Evolutionary conservation across 92 coral and sea anemone genomes (phyloP), one percentile per base, ranked within the genome.

Genomic region (Palythoa caribaeorum): DNA sequence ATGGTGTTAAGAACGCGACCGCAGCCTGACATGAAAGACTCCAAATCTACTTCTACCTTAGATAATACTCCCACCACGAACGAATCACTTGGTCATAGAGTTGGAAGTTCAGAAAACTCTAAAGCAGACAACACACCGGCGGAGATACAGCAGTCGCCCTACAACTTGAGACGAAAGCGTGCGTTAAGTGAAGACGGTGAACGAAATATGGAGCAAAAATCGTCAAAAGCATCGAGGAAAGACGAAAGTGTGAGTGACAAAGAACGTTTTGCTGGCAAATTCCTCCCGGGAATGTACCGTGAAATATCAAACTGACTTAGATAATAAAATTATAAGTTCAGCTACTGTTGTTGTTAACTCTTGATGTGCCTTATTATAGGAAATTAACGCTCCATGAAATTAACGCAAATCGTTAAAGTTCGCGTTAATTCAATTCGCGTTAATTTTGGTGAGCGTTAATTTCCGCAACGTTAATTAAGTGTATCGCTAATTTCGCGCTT

Each of bases 251-350:
- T 38, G 28, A 16, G 57, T 17, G 78, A 60, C 9, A 28, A 57
- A 21, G 88, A 92, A 83, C 47, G 15, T 11, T 15, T 12, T 55
- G 10, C 62, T 47, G 39, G 75, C 9, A 74, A 47, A 52, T 89
- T 86, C 36, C 12, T 90, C 17, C 93, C 93, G 9, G 93, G 93
- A 21, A 79, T 90, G 87, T 90, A 85, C 47, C 84, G 88, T 48
- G 93, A 90, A 57, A 48, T 84, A 69, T 79, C 69, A 72, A n/a
- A 63, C 28, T 28, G 4, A 21, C 70, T 9, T 4, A n/a, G 28
- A 4, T 8, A 55, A 17, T 2, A 3, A 63, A 63, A n/a, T 9
- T 63, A n/a, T 17, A 17, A 63, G 36, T 20, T 17, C 5, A 17
- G 11, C 3, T 55, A 15, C 3, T 3, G 62, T 11, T 63, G 35